Conservation (phyloP, 2,113 vertebrate species). For the Collichthys lucidus region DNA sequence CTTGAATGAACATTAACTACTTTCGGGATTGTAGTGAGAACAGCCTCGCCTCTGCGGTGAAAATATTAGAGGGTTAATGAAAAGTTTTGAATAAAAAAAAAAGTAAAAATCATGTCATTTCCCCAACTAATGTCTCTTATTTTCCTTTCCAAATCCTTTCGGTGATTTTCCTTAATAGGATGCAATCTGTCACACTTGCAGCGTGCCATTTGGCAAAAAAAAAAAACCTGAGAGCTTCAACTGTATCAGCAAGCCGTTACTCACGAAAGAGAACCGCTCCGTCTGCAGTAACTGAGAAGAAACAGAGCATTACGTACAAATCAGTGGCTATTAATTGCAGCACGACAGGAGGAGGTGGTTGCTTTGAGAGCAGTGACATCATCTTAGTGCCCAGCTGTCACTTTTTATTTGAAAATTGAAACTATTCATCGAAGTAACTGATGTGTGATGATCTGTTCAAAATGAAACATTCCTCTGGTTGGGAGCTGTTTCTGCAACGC, state of each 20-base stretch:
- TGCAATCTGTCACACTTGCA: conserved; percentile 58
- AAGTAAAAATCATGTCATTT: conserved; percentile 1
- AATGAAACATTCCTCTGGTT: neutral
- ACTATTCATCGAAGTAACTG: neutral
- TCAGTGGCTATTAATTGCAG: conserved; percentile 76
- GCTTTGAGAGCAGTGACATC: conserved; percentile 80
- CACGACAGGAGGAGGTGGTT: conserved; percentile 60
- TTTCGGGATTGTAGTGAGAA: conserved; percentile 34
- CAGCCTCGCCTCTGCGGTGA: conserved; percentile 43
- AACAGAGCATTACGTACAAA: conserved; percentile 84
- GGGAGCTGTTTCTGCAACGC: neutral
- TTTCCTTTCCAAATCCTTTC: conserved; percentile 36
- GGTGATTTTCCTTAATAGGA: conserved; percentile 49
- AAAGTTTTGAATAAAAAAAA: conserved; percentile 10
- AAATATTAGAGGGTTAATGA: conserved; percentile 34
- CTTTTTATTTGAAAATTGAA: conserved; percentile 7
- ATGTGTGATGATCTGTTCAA: neutral
- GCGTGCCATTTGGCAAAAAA: conserved; percentile 7
- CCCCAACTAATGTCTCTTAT: conserved; percentile 15
- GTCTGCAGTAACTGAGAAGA: conserved; percentile 82
- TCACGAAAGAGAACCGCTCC: conserved; percentile 57
- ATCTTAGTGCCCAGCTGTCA: conserved; percentile 38
- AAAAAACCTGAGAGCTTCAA: neutral
- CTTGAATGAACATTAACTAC: conserved; percentile 75
- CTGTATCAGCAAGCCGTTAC: conserved; percentile 13